These are phyloP conservation scores for Tringa solitaria DNA, from an alignment of 2,113 vertebrate species.

Conservation along the genomic window DNA sequence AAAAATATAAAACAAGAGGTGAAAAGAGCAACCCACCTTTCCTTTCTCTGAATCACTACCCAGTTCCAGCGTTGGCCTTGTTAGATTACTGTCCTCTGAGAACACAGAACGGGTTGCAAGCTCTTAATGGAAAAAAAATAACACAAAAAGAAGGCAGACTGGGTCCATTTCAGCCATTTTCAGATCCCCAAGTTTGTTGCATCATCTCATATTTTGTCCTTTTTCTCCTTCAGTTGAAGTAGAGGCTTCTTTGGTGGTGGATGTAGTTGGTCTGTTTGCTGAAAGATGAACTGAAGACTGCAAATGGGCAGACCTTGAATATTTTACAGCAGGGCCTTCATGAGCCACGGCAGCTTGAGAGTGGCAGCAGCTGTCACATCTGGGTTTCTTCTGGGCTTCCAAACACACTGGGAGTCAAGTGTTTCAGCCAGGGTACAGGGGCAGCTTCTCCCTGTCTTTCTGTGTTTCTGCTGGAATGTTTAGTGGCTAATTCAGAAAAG, in stretches of 20 bases:
- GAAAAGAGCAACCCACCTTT: not conserved
- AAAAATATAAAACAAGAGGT: not conserved
- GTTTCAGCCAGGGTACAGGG: not conserved
- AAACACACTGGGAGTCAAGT: not conserved
- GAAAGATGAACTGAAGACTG: not conserved
- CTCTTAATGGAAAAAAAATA: not conserved
- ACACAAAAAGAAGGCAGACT: not conserved
- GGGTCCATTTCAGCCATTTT: not conserved
- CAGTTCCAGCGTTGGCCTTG: not conserved
- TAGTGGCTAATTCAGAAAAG: not conserved
- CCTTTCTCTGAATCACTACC: not conserved
- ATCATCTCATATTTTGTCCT: not conserved
- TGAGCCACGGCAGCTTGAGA: not conserved
- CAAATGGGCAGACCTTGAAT: not conserved
- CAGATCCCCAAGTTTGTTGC: not conserved
- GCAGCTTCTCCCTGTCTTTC: not conserved
- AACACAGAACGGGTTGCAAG: accelerated
- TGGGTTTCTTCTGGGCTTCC: conserved; percentile 10
- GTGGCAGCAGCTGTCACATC: not conserved
- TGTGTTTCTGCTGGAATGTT: not conserved
- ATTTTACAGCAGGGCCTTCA: not conserved
- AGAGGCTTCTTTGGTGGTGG: not conserved
- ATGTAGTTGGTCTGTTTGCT: not conserved
- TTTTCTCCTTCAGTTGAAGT: not conserved
- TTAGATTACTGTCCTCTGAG: not conserved